A percentile compares a stretch with the other conserved stretches of the same genome.
Evolutionary conservation across 1,140 invertebrate species (phyloP).

Genomic region (Frieseomelitta varia): DNA sequence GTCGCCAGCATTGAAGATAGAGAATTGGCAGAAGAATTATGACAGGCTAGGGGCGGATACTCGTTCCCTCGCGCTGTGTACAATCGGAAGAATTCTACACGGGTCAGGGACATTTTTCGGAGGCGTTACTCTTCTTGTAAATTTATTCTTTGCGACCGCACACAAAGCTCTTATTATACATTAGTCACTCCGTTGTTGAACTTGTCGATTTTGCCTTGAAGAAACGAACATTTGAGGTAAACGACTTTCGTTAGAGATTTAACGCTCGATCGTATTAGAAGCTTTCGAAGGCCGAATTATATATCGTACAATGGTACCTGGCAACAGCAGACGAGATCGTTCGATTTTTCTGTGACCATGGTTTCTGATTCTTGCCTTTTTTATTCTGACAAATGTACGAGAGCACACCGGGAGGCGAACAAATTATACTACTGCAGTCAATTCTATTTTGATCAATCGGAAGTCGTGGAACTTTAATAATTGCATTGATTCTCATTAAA

Average conservation of each 20-base stretch:
- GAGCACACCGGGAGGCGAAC: not conserved
- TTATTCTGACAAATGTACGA: not conserved
- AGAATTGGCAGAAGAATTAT: not conserved
- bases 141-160: constrained; percentile 57
- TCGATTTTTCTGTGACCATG: not conserved
- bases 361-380: not conserved
- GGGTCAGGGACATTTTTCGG: constrained; percentile 60
- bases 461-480: not conserved
- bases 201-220: constrained; percentile 43
- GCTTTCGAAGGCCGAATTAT: constrained; percentile 6
- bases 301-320: not conserved
- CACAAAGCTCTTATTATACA: constrained; percentile 52
- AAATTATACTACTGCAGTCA: constrained; percentile 8
- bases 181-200: constrained; percentile 38
- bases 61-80: not conserved
- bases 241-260: constrained; percentile 20
- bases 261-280: not conserved
- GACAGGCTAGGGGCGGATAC: not conserved
- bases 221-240: constrained; percentile 49
- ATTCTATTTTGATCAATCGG: no score
- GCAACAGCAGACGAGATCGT: not conserved
- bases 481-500: no score
- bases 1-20: no score
- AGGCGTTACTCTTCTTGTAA: constrained; percentile 50
- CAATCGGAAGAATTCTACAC: no score